phyloP scores from a whole-genome alignment of 2,113 vertebrate genomes.

The Phylloscopus trochilus region DNA sequence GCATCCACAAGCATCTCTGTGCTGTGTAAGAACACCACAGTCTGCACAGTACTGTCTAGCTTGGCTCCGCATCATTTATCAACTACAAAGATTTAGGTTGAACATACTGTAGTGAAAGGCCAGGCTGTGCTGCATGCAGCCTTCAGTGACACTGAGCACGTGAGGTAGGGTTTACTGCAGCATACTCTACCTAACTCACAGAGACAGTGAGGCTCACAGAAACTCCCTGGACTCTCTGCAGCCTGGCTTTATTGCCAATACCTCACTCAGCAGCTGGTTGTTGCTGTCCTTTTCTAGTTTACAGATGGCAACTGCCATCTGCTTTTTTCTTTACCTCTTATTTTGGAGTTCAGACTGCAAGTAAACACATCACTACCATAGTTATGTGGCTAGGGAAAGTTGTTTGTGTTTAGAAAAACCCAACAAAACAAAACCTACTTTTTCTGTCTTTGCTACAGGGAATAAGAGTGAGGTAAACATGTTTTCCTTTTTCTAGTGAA shows the following conservation, averaged over 20 bases:
- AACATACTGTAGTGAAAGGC: neutral
- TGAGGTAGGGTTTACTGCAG: neutral
- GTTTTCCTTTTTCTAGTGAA: neutral
- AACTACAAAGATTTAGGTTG: neutral
- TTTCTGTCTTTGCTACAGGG: neutral
- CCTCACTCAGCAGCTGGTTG: conserved; percentile 1
- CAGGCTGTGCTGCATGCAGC: neutral
- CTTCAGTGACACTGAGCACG: neutral
- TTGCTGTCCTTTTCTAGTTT: conserved; percentile 11
- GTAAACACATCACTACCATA: neutral
- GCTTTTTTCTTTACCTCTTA: neutral
- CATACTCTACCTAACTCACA: neutral
- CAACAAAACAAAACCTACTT: neutral
- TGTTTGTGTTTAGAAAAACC: neutral
- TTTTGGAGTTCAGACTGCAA: neutral
- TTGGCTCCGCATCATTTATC: neutral
- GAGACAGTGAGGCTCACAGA: neutral
- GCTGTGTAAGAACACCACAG: neutral
- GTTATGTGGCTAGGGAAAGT: neutral
- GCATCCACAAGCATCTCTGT: neutral
- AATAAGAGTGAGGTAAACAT: neutral
- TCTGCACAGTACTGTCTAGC: neutral
- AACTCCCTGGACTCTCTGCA: neutral
- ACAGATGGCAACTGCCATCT: neutral
- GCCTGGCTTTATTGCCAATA: neutral